Base-by-base conservation (phyloP, 2,888 invertebrate genomes). In the Standfussiana lucernea region DNA sequence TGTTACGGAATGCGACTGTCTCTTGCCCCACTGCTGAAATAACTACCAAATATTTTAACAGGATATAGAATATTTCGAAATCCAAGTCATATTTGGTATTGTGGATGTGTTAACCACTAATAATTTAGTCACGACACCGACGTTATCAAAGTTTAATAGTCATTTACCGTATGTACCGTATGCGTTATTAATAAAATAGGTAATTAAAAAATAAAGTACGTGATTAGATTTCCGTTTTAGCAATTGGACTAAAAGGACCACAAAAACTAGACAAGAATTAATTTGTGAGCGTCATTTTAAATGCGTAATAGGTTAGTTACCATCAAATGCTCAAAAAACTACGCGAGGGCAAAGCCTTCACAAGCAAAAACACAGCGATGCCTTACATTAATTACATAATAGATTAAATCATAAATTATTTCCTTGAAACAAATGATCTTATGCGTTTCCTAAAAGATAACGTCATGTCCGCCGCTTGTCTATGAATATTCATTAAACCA, bases 401-500 rank as follows among this genome's bases (percentile, higher is more conserved):
- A 69, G 86, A 84, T 72, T 72, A 80, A 72, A 74, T 69, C 76
- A 79, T 70, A 75, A 71, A 86, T 79, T 72, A 77, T 84, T 85
- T 85, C 83, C 76, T 86, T 82, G 35, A 81, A 88, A 86, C 86
- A 87, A 86, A 86, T 81, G 82, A 79, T 86, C 80, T 79, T 74
- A 73, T 77, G 67, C 78, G 84, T 86, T 90, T 87, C 87, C 86
- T 86, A 77, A 77, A 84, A 65, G 82, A 87, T 84, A 81, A 79
- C 73, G 79, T 80, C 77, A 83, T 37, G 75, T 81, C 87, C 84
- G 85, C 83, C 70, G 71, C 75, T 76, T 82, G 74, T 66, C 40
- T 72, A 85, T 90, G 82, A 87, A 90, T 90, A 90, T 90, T 89
- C 79, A 90, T 89, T 65, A 78, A 71, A 75, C 68, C 59, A 77